These are phyloP conservation scores for Epizoanthus rinbou DNA, from an alignment of 92 coral and sea anemone species.

Conservation along the genomic window DNA sequence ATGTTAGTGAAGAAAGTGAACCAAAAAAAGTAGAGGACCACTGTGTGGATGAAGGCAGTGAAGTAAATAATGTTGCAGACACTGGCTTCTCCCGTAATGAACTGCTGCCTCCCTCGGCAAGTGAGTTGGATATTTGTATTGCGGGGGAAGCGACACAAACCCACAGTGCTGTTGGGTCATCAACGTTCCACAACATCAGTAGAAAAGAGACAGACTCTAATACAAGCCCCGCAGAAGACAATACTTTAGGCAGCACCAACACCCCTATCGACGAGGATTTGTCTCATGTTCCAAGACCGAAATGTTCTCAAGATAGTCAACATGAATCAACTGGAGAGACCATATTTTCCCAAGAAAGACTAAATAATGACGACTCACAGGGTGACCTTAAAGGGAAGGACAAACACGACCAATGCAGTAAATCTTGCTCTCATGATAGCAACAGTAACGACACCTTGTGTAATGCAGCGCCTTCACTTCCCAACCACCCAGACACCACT, in stretches of 20 bases:
- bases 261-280: not conserved
- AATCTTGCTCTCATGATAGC: too few species aligned
- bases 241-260: not conserved
- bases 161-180: not conserved
- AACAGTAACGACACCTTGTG: not conserved
- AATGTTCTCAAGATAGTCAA: not conserved
- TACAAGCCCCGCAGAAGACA: not conserved
- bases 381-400: not conserved
- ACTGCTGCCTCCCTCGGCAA: not conserved
- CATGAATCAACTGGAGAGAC: not conserved
- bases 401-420: not conserved
- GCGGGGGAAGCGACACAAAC: conserved; percentile 3
- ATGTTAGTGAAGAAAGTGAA: not conserved
- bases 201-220: not conserved
- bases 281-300: not conserved
- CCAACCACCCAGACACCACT: conserved; percentile 43
- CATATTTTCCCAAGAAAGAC: not conserved
- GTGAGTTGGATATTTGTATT: conserved; percentile 8
- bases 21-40: not conserved
- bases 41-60: not conserved
- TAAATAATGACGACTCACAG: not conserved
- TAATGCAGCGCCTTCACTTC: not conserved
- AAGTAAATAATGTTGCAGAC: not conserved
- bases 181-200: not conserved
- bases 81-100: conserved; percentile 2